Evolutionary conservation across 2,113 vertebrate genomes (phyloP), one percentile per base, ranked within the genome.

Genomic region (Myiozetetes cayanensis): DNA sequence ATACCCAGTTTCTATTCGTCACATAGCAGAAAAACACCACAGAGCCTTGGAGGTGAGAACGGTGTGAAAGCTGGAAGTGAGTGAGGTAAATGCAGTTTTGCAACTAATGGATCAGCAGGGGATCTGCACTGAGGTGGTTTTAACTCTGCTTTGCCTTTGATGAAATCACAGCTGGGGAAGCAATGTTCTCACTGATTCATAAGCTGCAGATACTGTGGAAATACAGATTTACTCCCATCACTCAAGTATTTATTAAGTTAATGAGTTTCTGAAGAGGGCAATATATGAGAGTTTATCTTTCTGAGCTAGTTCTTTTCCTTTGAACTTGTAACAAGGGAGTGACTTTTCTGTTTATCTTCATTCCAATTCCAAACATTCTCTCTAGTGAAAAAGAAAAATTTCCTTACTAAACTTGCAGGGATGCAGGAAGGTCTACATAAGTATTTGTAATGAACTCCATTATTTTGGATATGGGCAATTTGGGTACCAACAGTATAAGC

Each of bases 211-310:
- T 79, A 52, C 19, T 35, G 43, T 72, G 59, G 74, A 93, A 94
- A 92, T 61, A 72, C 5, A 83, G 46, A 70, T 92, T 88, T 92
- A 76, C 11, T 79, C 18, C 71, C 41, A 53, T 62, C 67, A 50
- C 25, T 86, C 63, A 80, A 71, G 25, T 43, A 85, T 87, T 87
- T 87, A 82, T 59, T 90, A 94, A 92, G 46, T 76, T 92, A 88
- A 83, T 88, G 86, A 35, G 5, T 82, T 91, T 91, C 63, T 49
- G n/a, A 84, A 84, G 85, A 78, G 55, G 35, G 43, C 12, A 68
- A 61, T 89, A 56, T 65, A 68, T 50, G n/a, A 80, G n/a, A 87
- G 23, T 88, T 92, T 90, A 62, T 86, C 78, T 96, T 90, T 63
- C 68, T 62, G 37, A 91, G 53, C 19, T 52, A 43, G 11, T 30